A percentile compares a stretch with the other conserved stretches of the same genome.
Evolutionary conservation across 2,888 invertebrate species (phyloP).

Genomic region (Hermaeophaga mercurialis): DNA sequence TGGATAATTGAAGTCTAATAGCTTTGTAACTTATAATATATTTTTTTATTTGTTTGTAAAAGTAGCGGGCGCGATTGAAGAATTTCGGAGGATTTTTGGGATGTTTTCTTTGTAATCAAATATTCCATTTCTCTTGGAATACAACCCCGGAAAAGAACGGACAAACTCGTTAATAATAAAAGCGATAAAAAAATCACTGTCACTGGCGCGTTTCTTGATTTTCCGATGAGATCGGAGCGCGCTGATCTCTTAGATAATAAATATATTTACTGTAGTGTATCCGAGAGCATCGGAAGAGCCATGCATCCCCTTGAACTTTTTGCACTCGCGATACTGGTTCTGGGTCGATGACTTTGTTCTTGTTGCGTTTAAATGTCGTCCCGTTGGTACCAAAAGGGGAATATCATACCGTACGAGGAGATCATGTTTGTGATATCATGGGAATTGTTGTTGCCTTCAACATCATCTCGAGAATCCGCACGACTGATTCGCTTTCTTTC

Average conservation of each 20-base stretch:
- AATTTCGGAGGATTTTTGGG: no score
- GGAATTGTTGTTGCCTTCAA: conserved; percentile 43
- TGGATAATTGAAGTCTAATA: no score
- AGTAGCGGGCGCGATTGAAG: no score
- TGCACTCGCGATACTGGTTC: conserved; percentile 28
- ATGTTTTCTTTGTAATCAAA: no score
- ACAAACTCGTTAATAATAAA: no score
- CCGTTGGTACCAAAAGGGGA: conserved; percentile 51
- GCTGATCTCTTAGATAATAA: conserved; percentile 6
- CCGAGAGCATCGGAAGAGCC: conserved; percentile 10
- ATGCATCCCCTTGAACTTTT: conserved; percentile 29
- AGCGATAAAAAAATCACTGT: no score
- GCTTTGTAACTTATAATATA: no score
- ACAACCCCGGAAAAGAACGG: no score
- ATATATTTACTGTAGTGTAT: conserved; percentile 5
- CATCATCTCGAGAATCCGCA: conserved; percentile 34
- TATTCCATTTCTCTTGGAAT: no score
- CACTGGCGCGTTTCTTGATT: neutral
- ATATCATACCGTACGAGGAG: conserved; percentile 53
- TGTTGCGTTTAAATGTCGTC: conserved; percentile 37
- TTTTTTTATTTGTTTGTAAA: no score
- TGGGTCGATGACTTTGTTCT: conserved; percentile 24
- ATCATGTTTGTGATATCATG: conserved; percentile 53
- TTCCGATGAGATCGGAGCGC: neutral
- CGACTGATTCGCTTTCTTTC: conserved; percentile 34